Percentiles rank a stretch among this genome's conserved stretches.
Evolutionary conservation across 1,140 invertebrate species (phyloP).

Genomic region (Drosophila biarmipes): DNA sequence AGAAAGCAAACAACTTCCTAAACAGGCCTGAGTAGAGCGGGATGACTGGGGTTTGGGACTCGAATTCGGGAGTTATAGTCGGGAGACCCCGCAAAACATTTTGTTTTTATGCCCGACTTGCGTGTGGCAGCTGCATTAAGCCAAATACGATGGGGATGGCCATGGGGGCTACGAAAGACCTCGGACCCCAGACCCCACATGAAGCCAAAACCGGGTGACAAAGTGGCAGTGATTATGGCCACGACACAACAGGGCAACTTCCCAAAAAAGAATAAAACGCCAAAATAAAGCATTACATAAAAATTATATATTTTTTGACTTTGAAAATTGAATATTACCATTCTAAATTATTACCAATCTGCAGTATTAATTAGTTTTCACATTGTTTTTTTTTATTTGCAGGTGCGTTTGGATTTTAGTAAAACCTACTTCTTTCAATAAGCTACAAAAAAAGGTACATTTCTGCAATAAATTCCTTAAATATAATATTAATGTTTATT

Average conservation of each 20-base stretch:
- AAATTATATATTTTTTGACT: too few species aligned
- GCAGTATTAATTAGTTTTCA: background rate
- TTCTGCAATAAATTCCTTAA: too few species aligned
- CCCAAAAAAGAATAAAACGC: constrained; percentile 7
- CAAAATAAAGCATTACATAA: too few species aligned
- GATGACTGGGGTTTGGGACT: background rate
- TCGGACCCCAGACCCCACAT: constrained; percentile 30
- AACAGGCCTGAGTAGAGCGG: constrained; percentile 6
- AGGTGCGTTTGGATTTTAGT: background rate
- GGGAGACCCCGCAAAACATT: constrained; percentile 57
- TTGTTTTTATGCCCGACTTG: constrained; percentile 78
- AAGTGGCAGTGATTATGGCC: constrained; percentile 77
- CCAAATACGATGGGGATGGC: constrained; percentile 4
- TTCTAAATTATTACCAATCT: constrained; percentile 2
- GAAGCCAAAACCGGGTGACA: constrained; percentile 66
- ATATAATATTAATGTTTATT: too few species aligned
- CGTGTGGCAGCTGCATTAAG: constrained; percentile 79
- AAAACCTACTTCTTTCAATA: background rate
- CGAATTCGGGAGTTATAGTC: constrained; percentile 4
- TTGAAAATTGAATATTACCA: too few species aligned
- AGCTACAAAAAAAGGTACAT: background rate
- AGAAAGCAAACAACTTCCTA: constrained; percentile 62
- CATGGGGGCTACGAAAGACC: background rate
- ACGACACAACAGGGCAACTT: constrained; percentile 35
- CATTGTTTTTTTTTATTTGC: background rate